phyloP scores from a whole-genome alignment of 1,140 invertebrate genomes.

The Venustaconcha ellipsiformis region DNA sequence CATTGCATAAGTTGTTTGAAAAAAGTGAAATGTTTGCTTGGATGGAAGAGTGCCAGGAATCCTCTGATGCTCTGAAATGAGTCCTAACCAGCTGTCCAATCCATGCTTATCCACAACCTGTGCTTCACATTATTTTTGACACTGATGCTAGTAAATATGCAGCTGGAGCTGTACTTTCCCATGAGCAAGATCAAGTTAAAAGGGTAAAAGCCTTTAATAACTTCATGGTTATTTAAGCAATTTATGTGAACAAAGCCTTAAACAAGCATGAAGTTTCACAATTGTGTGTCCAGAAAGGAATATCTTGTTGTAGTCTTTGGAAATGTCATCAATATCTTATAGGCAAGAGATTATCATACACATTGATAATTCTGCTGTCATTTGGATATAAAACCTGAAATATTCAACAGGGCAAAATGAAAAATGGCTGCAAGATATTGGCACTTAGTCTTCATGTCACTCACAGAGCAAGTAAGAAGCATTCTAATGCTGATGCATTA shows the following conservation, averaged over 20 bases:
- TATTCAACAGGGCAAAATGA: background rate
- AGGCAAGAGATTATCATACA: conserved; percentile 37
- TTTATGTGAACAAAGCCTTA: too few relatives aligned
- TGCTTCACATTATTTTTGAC: background rate
- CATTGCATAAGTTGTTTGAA: conserved; percentile 16
- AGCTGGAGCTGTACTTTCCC: too few relatives aligned
- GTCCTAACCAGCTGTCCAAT: conserved; percentile 11
- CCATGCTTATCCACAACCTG: conserved; percentile 13
- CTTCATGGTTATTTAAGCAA: too few relatives aligned
- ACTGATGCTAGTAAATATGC: too few relatives aligned
- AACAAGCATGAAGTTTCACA: conserved; percentile 69
- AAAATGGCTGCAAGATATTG: conserved; percentile 39
- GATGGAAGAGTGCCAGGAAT: background rate
- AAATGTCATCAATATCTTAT: conserved; percentile 33
- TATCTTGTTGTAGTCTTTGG: conserved; percentile 29
- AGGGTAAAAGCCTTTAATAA: conserved; percentile 36
- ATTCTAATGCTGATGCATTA: conserved; percentile 35
- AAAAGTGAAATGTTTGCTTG: conserved; percentile 12
- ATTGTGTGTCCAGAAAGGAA: conserved; percentile 42
- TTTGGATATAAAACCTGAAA: conserved; percentile 41
- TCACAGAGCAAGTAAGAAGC: conserved; percentile 45
- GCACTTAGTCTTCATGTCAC: conserved; percentile 50
- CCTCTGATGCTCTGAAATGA: too few relatives aligned
- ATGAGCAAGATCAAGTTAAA: too few relatives aligned
- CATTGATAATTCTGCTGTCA: conserved; percentile 51